phyloP scores from a whole-genome alignment of 2,888 invertebrate genomes.

The Drosophila anomelani region DNA sequence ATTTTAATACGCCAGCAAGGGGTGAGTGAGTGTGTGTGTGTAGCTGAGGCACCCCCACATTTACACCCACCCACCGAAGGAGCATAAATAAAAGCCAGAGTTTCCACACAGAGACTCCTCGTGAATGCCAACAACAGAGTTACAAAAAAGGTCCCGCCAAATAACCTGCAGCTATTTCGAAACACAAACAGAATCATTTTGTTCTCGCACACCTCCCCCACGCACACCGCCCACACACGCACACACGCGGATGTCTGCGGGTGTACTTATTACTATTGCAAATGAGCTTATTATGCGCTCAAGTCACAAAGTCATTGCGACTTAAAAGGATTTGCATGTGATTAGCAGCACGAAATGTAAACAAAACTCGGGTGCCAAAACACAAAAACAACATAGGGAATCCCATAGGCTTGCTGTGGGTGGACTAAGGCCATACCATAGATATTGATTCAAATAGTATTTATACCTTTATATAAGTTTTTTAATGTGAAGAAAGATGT shows the following conservation, averaged over 20 bases:
- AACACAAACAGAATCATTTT: constrained; percentile 53
- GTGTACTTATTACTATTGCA: constrained; percentile 70
- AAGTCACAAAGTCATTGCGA: constrained; percentile 79
- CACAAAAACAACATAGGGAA: constrained; percentile 47
- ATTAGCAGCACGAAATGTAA: constrained; percentile 76
- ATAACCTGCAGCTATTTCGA: constrained; percentile 75
- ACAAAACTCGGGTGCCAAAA: constrained; percentile 71
- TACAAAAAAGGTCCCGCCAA: constrained; percentile 70
- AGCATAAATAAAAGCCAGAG: constrained; percentile 65
- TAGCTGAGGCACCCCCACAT: background rate
- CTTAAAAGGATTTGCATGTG: constrained; percentile 81
- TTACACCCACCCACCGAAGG: constrained; percentile 16
- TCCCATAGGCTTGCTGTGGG: background rate
- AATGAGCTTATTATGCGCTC: constrained; percentile 80
- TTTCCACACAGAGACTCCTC: constrained; percentile 34
- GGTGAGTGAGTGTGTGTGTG: background rate
- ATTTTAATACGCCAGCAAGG: constrained; percentile 64
- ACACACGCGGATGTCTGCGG: constrained; percentile 13
- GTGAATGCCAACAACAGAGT: constrained; percentile 56
- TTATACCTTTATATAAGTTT: background rate
- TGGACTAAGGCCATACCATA: background rate
- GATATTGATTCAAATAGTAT: background rate
- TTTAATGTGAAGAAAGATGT: too few species aligned
- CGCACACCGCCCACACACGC: constrained; percentile 27
- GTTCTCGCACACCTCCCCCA: background rate